Evolutionary conservation across 1,140 invertebrate genomes (phyloP).

Genomic region (Brachionus angularis): DNA sequence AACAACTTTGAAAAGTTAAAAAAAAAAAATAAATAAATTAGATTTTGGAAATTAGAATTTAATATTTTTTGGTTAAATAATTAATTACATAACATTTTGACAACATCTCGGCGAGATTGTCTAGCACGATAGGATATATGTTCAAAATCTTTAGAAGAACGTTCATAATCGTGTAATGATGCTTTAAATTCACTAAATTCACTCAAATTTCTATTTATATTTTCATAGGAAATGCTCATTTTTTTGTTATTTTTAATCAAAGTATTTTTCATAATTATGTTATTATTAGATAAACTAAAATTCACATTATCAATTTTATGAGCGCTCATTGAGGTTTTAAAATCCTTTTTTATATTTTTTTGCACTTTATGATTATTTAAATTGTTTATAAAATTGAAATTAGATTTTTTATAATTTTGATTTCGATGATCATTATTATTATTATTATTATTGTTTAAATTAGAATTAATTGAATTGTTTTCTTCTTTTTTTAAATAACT

Average conservation of each 20-base stretch:
- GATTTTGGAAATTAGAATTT: neutral
- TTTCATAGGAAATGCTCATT: neutral
- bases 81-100: constrained; percentile 53
- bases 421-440: too few relatives aligned
- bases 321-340: too few relatives aligned
- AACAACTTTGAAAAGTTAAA: constrained; percentile 72
- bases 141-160: constrained; percentile 36
- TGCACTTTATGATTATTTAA: too few relatives aligned
- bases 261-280: neutral
- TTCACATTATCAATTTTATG: too few relatives aligned
- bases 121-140: constrained; percentile 45
- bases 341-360: too few relatives aligned
- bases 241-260: neutral
- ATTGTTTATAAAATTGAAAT: too few relatives aligned
- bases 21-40: constrained; percentile 41
- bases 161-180: constrained; percentile 6
- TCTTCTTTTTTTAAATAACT: constrained; percentile 33
- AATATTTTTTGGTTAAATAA: neutral
- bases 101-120: constrained; percentile 49
- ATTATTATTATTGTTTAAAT: neutral
- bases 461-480: constrained; percentile 3
- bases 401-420: too few relatives aligned
- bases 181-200: neutral
- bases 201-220: constrained; percentile 43
- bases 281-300: too few relatives aligned